Evolutionary conservation across 2,888 invertebrate genomes (phyloP), one percentile per base, ranked within the genome.

Genomic region (Pollenia labialis): DNA sequence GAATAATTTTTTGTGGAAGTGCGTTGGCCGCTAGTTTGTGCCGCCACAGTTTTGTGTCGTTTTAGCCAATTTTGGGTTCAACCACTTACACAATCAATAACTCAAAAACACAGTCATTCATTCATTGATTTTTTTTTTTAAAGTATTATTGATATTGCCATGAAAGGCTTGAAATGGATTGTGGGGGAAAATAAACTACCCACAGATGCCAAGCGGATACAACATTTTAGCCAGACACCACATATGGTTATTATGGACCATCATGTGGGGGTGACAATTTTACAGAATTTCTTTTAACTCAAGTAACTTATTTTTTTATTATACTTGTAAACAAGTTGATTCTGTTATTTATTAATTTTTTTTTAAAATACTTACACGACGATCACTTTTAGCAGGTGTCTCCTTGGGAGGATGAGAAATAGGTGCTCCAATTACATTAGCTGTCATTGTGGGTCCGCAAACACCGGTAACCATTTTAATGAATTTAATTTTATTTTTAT

Each of bases 391-490:
- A 42, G 91, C 89, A 60, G 93, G 92, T 77, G 91, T 88, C 86
- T 90, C 90, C 89, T 91, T 90, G 79, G 89, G 87, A 52, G 74
- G 89, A 89, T 91, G 91, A 89, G 90, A 88, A 56, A 90, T 90
- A 68, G 92, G 91, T 85, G 91, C 89, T 88, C 92, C 91, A 88
- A 93, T 89, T 71, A 91, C 90, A 88, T 91, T 93, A 88, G 92
- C 90, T 82, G 90, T 91, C 91, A 93, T 92, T 89, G 90, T 91
- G 85, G 90, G 88, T 81, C 91, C 89, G 84, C 91, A 91, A 82
- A 93, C 91, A 90, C 93, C 93, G 90, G 93, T 93, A 90, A 93
- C 93, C 93, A 93, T 93, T 90, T 90, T 89, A 58, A 60, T 72
- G 10, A 69, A 46, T 77, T 66, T 48, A 80, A 58, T 56, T 84